Conservation (phyloP, 92 coral and sea anemone genomes). For the Umimayanthus chanpuru region DNA sequence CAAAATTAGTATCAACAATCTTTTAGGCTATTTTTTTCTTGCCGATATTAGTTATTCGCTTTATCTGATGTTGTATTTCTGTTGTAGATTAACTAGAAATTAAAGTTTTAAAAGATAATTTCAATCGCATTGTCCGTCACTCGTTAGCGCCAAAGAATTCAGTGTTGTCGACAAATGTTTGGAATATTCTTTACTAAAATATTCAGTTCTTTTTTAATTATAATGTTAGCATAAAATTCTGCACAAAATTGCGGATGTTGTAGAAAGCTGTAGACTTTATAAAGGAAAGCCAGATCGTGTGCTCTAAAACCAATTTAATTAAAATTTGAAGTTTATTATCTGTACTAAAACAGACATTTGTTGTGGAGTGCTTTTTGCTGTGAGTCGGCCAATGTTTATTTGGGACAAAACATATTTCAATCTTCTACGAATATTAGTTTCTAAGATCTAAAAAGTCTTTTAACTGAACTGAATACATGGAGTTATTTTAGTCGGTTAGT, state of each 20-base stretch:
- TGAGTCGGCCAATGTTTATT: too few relatives aligned
- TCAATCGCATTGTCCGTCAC: background rate
- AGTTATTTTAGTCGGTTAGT: background rate
- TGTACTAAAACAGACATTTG: too few relatives aligned
- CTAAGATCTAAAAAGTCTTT: too few relatives aligned
- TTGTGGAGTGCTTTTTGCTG: too few relatives aligned
- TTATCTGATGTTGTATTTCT: too few relatives aligned
- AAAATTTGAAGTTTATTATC: background rate
- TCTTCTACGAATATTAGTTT: background rate
- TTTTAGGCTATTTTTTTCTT: background rate
- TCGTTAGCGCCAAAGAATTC: background rate
- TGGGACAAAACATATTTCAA: background rate
- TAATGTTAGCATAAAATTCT: background rate
- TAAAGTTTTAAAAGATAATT: constrained; percentile 11
- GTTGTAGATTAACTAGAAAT: constrained; percentile 6
- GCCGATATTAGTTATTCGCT: background rate
- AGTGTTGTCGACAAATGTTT: background rate
- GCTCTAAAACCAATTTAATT: background rate
- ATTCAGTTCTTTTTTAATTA: background rate
- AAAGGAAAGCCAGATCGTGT: background rate
- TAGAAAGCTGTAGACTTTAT: background rate
- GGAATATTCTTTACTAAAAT: background rate
- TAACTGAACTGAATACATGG: background rate
- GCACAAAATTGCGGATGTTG: background rate
- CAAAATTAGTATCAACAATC: background rate